Evolutionary conservation across 2,113 vertebrate genomes (phyloP).

Genomic region (Typhlomys cinereus): DNA sequence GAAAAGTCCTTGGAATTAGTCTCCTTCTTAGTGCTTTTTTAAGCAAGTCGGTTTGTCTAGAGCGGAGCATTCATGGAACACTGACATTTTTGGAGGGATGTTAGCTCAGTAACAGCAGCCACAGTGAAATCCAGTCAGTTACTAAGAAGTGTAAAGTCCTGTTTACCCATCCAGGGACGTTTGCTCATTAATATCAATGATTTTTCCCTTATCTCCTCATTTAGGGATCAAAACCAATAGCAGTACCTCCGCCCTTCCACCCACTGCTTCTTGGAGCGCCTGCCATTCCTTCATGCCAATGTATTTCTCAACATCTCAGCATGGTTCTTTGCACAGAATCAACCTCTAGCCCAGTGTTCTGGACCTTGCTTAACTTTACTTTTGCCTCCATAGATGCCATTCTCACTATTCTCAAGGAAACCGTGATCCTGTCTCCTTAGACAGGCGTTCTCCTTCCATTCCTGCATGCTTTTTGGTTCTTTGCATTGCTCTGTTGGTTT

Average conservation of each 20-base stretch:
- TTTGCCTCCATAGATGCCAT: not conserved
- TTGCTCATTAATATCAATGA: not conserved
- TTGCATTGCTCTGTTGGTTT: not conserved
- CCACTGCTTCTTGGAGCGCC: not conserved
- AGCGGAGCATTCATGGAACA: not conserved
- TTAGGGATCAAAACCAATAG: not conserved
- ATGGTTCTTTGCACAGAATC: not conserved
- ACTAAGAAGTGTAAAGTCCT: not conserved
- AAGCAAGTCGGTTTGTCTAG: not conserved
- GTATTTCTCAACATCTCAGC: not conserved
- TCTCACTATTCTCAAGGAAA: conserved; percentile 1
- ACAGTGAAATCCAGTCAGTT: not conserved
- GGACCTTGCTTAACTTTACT: not conserved
- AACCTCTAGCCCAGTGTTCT: not conserved
- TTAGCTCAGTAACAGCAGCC: not conserved
- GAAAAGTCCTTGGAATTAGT: not conserved
- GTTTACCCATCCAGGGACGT: not conserved
- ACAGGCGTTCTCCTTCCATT: not conserved
- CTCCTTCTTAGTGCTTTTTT: too few species aligned
- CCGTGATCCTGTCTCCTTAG: not conserved
- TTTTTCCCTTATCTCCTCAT: conserved; percentile 34
- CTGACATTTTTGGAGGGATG: not conserved
- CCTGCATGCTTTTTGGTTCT: not conserved
- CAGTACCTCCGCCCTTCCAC: fast-evolving
- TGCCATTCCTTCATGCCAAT: too few species aligned